Evolutionary conservation across 2,888 invertebrate species (phyloP).

Genomic region (Plagodis pulveraria): DNA sequence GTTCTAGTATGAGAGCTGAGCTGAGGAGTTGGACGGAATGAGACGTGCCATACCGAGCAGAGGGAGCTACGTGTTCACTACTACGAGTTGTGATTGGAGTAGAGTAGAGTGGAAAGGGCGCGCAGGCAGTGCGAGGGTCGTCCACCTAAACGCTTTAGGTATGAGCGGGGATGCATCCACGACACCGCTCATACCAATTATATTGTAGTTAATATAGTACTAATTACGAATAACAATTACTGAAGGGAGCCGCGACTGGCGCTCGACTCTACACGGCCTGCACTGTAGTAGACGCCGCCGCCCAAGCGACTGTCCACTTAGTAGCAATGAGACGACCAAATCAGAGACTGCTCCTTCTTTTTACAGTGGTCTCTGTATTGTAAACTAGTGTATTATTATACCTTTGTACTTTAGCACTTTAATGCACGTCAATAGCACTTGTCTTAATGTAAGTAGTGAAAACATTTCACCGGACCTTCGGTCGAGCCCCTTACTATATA

Average conservation of each 20-base stretch:
- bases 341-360: conserved; percentile 12
- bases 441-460: conserved; percentile 19
- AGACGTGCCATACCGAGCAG: conserved; percentile 20
- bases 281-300: conserved; percentile 5
- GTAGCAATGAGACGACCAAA: conserved; percentile 8
- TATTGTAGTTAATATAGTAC: conserved; percentile 81
- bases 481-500: conserved; percentile 3
- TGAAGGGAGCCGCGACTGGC: conserved; percentile 57
- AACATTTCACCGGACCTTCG: conserved; percentile 12
- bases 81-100: conserved; percentile 6
- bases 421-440: conserved; percentile 28
- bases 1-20: conserved; percentile 3
- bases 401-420: conserved; percentile 26
- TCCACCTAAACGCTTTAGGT: conserved; percentile 84
- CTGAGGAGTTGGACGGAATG: background rate
- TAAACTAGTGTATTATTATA: conserved; percentile 16
- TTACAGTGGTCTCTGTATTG: conserved; percentile 15
- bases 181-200: conserved; percentile 84
- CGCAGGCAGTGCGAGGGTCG: conserved; percentile 72
- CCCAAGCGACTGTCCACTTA: background rate
- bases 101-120: conserved; percentile 55
- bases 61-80: background rate
- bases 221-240: conserved; percentile 73
- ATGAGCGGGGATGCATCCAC: conserved; percentile 83
- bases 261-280: conserved; percentile 33